These are phyloP conservation scores for Thunnus albacares DNA, from an alignment of 2,797 vertebrate genomes.

Conservation along the genomic window DNA sequence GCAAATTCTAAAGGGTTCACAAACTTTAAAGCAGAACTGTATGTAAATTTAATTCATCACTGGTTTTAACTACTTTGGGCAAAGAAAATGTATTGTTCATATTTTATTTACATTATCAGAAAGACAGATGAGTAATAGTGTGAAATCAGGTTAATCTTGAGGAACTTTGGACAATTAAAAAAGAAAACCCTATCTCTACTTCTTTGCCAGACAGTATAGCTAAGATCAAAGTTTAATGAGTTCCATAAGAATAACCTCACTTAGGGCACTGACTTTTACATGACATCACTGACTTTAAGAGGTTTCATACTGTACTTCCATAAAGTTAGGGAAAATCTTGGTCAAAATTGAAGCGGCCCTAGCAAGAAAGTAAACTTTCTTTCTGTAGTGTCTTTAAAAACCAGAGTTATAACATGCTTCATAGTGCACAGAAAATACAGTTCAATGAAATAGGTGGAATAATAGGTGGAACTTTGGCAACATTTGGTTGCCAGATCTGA, in stretches of 20 bases:
- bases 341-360: no score
- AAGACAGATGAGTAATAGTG: neutral
- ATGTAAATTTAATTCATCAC: neutral
- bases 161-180: neutral
- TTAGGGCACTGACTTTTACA: neutral
- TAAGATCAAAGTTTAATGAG: neutral
- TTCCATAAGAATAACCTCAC: neutral
- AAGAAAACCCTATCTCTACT: neutral
- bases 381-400: neutral
- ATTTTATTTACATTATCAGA: neutral
- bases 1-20: no score
- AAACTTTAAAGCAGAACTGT: no score
- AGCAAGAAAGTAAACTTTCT: neutral
- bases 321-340: no score
- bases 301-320: no score
- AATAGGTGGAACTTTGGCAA: neutral
- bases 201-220: neutral
- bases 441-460: neutral
- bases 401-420: neutral
- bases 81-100: neutral
- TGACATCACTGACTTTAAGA: no score
- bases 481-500: no score
- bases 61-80: slow-evolving; percentile 2
- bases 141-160: neutral
- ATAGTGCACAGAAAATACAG: neutral